Base-by-base conservation (phyloP, 2,113 vertebrate genomes). In the Tiliqua scincoides region DNA sequence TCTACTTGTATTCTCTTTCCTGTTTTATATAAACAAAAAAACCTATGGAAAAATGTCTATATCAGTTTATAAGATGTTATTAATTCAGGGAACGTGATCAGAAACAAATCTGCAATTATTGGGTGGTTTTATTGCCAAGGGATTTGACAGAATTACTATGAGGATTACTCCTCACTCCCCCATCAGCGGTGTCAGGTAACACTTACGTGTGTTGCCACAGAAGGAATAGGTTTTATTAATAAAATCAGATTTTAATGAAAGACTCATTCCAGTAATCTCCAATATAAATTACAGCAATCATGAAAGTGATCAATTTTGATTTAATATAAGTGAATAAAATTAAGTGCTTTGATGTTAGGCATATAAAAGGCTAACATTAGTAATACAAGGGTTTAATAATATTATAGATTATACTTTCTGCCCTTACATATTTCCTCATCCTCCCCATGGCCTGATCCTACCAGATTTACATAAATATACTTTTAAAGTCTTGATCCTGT, bases 201-300 rank as follows among this genome's bases (percentile, higher is more conserved):
- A 91, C 84, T 23, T 86, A 87, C 43, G 23, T 62, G 25, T 75
- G 82, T 88, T 89, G 83, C 90, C 84, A 88, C 61, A 85, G 54
- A 86, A 86, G 86, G 89, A 91, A 78, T 88, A 87, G 86, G 89
- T 94, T 94, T 93, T 94, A 94, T 92, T 95, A 95, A 91, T 94
- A 91, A 95, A 94, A 93, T 70, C 73, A 90, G 91, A 84, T 93
- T 94, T 93, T 94, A 94, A 93, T 94, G 91, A 92, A 94, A 91
- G 89, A 89, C 81, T 91, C 76, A 77, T 86, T 90, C 87, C 84
- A 89, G 84, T 94, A 89, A 94, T 92, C 81, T 93, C 84, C 73
- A 88, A 87, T 82, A 61, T 94, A 94, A 94, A 93, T 95, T 93
- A 74, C 82, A 37, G 27, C 80, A 83, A 80, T 93, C 88, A 93